phyloP scores from a whole-genome alignment of 2,888 invertebrate genomes.

The Graphium colonna region DNA sequence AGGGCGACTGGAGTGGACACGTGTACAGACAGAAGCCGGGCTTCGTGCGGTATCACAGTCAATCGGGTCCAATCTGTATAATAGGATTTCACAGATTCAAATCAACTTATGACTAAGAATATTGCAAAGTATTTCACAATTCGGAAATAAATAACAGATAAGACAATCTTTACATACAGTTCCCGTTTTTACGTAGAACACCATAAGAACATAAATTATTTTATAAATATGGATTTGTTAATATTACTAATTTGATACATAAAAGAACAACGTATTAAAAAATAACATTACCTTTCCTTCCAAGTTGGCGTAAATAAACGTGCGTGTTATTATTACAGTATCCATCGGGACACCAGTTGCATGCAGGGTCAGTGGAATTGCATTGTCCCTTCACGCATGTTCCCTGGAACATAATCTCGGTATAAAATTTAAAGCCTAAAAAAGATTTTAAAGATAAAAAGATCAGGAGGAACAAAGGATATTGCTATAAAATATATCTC shows the following conservation, averaged over 20 bases:
- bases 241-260: no score
- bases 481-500: no score
- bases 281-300: conserved; percentile 51
- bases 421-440: no score
- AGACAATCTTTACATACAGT: no score
- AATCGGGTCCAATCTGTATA: conserved; percentile 61
- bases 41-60: conserved; percentile 63
- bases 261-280: background rate
- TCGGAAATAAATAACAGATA: no score
- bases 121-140: no score
- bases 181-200: conserved; percentile 6
- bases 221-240: no score
- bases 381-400: conserved; percentile 72
- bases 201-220: background rate
- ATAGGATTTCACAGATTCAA: no score
- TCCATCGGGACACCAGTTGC: conserved; percentile 73
- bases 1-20: conserved; percentile 56
- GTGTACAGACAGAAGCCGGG: conserved; percentile 59
- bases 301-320: conserved; percentile 51
- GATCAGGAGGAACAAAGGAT: background rate
- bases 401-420: conserved; percentile 44
- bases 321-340: conserved; percentile 71
- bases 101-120: no score
- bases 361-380: conserved; percentile 57
- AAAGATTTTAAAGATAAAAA: background rate